Percentiles rank a stretch among this genome's conserved stretches.
These are phyloP conservation scores for Anhinga anhinga DNA, from an alignment of 2,113 vertebrate genomes.

Conservation along the genomic window DNA sequence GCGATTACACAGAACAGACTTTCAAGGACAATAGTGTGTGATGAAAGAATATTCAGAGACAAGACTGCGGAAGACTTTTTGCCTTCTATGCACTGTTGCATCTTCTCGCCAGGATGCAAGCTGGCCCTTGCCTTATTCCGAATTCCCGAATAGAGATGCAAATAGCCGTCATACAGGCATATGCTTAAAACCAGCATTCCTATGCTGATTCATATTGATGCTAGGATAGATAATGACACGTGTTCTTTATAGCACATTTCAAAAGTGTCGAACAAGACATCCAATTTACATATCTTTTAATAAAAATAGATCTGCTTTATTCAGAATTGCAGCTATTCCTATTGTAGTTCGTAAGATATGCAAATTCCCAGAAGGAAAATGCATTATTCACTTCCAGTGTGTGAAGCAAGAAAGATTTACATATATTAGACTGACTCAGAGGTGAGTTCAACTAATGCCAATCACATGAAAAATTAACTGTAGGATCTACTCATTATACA, in stretches of 20 bases:
- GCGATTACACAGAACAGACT: neutral
- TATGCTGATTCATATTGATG: neutral
- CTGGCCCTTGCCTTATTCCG: neutral
- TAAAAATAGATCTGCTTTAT: constrained; percentile 25
- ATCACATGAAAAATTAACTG: neutral
- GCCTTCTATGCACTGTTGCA: neutral
- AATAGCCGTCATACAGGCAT: neutral
- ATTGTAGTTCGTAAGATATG: neutral
- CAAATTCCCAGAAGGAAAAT: constrained; percentile 18
- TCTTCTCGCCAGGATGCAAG: neutral
- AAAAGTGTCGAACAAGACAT: constrained; percentile 1
- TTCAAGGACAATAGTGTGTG: neutral
- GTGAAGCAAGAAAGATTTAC: neutral
- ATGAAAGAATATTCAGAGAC: neutral
- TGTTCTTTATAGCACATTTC: neutral
- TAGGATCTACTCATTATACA: neutral
- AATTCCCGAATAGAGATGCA: neutral
- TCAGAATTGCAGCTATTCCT: neutral
- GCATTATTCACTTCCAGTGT: neutral
- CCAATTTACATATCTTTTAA: constrained; percentile 3
- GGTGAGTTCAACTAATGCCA: neutral
- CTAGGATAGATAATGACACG: neutral
- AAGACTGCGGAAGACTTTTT: neutral
- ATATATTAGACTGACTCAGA: neutral
- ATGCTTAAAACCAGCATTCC: neutral